These are phyloP conservation scores for Drosophila peninsularis DNA, from an alignment of 2,888 invertebrate species.

Conservation along the genomic window DNA sequence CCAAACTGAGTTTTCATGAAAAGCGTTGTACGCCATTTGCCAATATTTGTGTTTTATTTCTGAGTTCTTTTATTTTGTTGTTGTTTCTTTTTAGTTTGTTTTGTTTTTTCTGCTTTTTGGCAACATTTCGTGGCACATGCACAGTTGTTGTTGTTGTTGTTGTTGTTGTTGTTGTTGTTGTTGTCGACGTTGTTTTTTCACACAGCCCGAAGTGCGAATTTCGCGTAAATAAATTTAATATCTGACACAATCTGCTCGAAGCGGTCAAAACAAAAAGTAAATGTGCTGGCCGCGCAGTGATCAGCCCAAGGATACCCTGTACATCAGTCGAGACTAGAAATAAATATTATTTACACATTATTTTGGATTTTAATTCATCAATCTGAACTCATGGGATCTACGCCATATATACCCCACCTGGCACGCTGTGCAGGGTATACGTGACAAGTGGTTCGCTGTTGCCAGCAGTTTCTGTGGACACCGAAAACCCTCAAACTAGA, in stretches of 20 bases:
- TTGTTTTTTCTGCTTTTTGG: slow-evolving; percentile 1
- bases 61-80: background rate
- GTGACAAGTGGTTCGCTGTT: slow-evolving; percentile 22
- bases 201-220: slow-evolving; percentile 52
- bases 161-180: slow-evolving; percentile 14
- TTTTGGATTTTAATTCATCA: too few species aligned
- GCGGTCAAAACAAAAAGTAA: slow-evolving; percentile 40
- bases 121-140: slow-evolving; percentile 16
- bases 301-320: background rate
- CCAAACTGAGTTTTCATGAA: slow-evolving; percentile 5
- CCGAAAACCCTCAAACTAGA: slow-evolving; percentile 7
- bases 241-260: slow-evolving; percentile 68
- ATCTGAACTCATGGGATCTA: too few species aligned
- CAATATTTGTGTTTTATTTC: slow-evolving; percentile 10
- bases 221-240: slow-evolving; percentile 72
- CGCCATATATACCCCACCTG: too few species aligned
- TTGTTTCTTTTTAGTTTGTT: background rate
- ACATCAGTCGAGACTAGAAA: too few species aligned
- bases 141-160: background rate
- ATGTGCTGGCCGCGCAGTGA: background rate
- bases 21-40: slow-evolving; percentile 7
- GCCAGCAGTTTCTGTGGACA: slow-evolving; percentile 16
- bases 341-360: too few species aligned
- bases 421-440: background rate
- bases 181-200: slow-evolving; percentile 8